Evolutionary conservation across 2,888 invertebrate genomes (phyloP), one percentile per base, ranked within the genome.

Genomic region (Cloeon dipterum): DNA sequence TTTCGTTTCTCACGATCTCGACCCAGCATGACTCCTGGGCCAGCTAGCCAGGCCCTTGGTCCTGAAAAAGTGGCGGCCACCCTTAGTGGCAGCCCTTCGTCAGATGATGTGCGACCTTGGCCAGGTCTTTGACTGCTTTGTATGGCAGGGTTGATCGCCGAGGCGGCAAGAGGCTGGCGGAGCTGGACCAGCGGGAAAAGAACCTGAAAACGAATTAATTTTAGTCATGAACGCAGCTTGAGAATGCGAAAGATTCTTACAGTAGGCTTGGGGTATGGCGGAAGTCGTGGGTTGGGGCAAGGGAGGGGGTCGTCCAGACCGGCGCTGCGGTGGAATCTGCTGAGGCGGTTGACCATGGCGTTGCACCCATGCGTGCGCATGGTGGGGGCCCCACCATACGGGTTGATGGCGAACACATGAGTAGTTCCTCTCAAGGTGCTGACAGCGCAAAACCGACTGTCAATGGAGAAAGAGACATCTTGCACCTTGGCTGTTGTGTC

Each of bases 401-500:
- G 86, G 13, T 88, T 88, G 35, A 98, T 70, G 8, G 96, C 89
- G 61, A 94, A 98, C 44, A 98, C 78, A 58, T 98, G 98, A 20
- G 93, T 93, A 1, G 98, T 98, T 42, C 96, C 98, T 42, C 93
- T 73, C 39, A 91, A 68, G 1, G 96, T 91, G 26, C 88, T 86
- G 4, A 96, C 73, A 2, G 91, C 82, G n/a, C 86, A 76, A 96
- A 96, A 99, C 38, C 98, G 75, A 20, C 79, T 79, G 61, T 98
- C 96, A 40, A 73, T 64, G 2, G 93, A 86, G 52, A 96, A 86
- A 36, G 79, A 70, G 55, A 93, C 81, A 51, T 93, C 85, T 63
- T 78, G 62, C n/a, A 93, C 91, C 68, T 81, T 85, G 35, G 94
- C 91, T 32, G 86, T 83, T 0, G 96, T 96, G 50, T 91, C 94